Conservation (phyloP, 2,113 vertebrate genomes). For the Alaudala cheleensis region DNA sequence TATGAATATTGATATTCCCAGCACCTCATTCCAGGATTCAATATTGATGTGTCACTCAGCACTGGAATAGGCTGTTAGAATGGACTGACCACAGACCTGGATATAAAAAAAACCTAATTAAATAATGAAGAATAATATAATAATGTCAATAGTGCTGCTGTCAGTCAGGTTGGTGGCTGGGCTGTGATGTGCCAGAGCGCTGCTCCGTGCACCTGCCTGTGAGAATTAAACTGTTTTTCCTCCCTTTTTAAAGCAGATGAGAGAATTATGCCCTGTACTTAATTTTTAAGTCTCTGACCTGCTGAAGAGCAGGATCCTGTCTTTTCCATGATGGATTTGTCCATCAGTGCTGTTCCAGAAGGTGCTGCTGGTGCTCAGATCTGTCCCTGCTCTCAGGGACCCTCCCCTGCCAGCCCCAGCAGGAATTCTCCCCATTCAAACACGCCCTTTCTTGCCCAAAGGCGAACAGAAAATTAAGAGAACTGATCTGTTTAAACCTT, state of each 20-base stretch:
- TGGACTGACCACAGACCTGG: not conserved
- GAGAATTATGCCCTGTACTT: not conserved
- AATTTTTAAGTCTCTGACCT: not conserved
- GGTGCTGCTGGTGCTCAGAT: not conserved
- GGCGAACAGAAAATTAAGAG: slow-evolving; percentile 52
- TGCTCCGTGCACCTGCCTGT: not conserved
- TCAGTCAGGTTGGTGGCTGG: not conserved
- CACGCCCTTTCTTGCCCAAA: not conserved
- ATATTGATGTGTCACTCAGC: accelerated
- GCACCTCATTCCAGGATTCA: not conserved
- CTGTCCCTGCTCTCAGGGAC: not conserved
- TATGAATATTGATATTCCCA: not conserved
- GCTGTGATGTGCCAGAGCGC: not conserved
- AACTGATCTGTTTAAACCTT: slow-evolving; percentile 67
- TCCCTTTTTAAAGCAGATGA: not conserved
- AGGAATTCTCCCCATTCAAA: not conserved
- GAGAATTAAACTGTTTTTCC: not conserved
- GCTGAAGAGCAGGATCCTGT: not conserved
- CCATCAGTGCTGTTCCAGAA: not conserved
- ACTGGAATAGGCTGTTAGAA: not conserved
- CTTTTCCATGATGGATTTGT: not conserved
- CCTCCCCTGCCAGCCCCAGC: not conserved
- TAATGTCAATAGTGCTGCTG: no score
- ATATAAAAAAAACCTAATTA: not conserved
- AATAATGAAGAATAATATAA: not conserved